phyloP scores from a whole-genome alignment of 1,140 invertebrate species.

The Mamestra configurata region DNA sequence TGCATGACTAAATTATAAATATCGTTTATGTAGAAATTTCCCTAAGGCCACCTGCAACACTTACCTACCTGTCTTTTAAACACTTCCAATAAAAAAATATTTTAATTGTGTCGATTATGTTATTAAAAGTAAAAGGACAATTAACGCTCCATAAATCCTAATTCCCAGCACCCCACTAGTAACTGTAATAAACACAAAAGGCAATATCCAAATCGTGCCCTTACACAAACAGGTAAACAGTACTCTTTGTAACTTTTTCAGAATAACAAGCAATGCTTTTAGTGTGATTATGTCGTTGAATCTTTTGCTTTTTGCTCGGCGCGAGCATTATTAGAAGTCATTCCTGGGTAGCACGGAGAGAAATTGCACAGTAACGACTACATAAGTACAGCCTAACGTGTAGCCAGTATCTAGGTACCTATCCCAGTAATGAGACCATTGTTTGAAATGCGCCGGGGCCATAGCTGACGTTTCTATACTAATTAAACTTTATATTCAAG shows the following conservation, averaged over 20 bases:
- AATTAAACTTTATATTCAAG: slow-evolving; percentile 42
- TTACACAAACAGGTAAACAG: slow-evolving; percentile 31
- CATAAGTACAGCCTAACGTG: slow-evolving; percentile 60
- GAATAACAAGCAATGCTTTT: slow-evolving; percentile 75
- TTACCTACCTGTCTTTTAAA: too few species aligned
- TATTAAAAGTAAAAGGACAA: neutral
- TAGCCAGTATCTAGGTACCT: slow-evolving; percentile 53
- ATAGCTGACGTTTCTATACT: slow-evolving; percentile 45
- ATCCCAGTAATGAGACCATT: slow-evolving; percentile 62
- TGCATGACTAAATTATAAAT: too few species aligned
- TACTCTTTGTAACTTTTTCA: slow-evolving; percentile 49
- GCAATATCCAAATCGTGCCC: neutral
- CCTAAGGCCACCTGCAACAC: too few species aligned
- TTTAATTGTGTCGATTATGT: too few species aligned
- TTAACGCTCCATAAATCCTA: neutral
- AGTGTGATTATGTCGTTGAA: slow-evolving; percentile 80
- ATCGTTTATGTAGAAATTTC: too few species aligned
- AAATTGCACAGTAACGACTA: slow-evolving; percentile 72
- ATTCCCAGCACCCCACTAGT: neutral
- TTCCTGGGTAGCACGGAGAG: slow-evolving; percentile 64
- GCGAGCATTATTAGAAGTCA: slow-evolving; percentile 76
- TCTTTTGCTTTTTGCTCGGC: slow-evolving; percentile 70
- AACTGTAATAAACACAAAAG: neutral
- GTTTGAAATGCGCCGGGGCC: slow-evolving; percentile 12
- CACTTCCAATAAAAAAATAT: too few species aligned